Conservation (phyloP, 1,140 invertebrate genomes). For the Hestina assimilis region DNA sequence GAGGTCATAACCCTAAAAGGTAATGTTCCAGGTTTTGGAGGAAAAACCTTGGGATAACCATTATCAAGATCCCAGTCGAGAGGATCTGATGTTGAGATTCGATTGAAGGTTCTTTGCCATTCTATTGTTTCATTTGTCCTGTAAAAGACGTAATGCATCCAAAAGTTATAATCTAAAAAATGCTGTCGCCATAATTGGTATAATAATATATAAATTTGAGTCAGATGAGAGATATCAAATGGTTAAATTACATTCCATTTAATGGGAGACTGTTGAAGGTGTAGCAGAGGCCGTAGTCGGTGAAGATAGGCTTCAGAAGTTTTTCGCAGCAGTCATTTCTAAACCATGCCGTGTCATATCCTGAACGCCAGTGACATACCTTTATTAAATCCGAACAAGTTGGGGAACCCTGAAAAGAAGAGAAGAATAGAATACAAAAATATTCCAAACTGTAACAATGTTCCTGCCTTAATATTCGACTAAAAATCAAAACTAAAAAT, state of each 20-base stretch:
- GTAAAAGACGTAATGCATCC: conserved; percentile 1
- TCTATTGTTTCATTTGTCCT: conserved; percentile 55
- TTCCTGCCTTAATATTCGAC: no score
- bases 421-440: no score
- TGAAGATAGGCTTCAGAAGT: conserved; percentile 62
- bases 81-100: conserved; percentile 16
- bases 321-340: conserved; percentile 58
- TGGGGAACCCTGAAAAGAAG: conserved; percentile 51
- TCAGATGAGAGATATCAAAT: no score
- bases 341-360: conserved; percentile 40
- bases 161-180: background rate
- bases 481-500: no score
- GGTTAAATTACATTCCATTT: conserved; percentile 51
- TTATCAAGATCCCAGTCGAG: conserved; percentile 57
- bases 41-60: conserved; percentile 59
- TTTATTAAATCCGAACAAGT: conserved; percentile 61
- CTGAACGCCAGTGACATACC: conserved; percentile 56
- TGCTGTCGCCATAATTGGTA: no score
- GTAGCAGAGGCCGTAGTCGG: conserved; percentile 68
- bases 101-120: conserved; percentile 53
- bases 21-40: conserved; percentile 42
- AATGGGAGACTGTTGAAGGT: conserved; percentile 68
- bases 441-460: no score
- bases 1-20: conserved; percentile 61
- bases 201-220: no score